These are phyloP conservation scores for Vireo altiloquus DNA, from an alignment of 2,113 vertebrate species.

Conservation along the genomic window DNA sequence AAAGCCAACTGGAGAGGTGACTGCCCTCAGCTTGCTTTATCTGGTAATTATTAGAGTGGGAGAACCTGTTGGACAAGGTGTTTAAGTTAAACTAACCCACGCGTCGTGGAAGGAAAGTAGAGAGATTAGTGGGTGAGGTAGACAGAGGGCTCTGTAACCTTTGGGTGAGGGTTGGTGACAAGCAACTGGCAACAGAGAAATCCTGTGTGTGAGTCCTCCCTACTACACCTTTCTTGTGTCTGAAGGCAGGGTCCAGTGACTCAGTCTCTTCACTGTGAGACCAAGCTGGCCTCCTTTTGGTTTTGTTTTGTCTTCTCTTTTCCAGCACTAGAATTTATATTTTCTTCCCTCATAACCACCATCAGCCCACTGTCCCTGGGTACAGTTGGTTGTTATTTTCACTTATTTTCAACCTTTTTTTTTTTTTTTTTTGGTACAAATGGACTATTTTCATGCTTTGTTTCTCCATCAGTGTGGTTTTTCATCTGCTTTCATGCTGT, in stretches of 20 bases:
- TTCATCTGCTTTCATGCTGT: neutral
- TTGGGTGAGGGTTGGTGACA: neutral
- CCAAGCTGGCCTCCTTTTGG: neutral
- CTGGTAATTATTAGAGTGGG: neutral
- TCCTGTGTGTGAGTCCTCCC: neutral
- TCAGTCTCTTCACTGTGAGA: neutral
- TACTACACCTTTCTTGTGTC: neutral
- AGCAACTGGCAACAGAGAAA: neutral
- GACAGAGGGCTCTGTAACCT: neutral
- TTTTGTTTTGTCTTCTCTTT: neutral
- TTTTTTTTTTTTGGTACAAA: neutral
- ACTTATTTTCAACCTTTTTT: neutral
- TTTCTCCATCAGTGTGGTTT: neutral
- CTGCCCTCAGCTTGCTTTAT: neutral
- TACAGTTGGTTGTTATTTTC: neutral
- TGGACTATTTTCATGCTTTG: neutral
- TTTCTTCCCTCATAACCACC: rapidly evolving
- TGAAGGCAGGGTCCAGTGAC: neutral
- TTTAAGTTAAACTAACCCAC: neutral
- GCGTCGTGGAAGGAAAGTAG: neutral
- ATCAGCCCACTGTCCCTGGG: neutral
- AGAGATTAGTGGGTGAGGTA: neutral
- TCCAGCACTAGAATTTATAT: neutral
- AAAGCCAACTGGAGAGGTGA: neutral
- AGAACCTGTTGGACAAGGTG: neutral